A percentile compares a stretch with the other conserved stretches of the same genome.
phyloP scores from a whole-genome alignment of 2,888 invertebrate genomes.

The Philopedon plagiatum region DNA sequence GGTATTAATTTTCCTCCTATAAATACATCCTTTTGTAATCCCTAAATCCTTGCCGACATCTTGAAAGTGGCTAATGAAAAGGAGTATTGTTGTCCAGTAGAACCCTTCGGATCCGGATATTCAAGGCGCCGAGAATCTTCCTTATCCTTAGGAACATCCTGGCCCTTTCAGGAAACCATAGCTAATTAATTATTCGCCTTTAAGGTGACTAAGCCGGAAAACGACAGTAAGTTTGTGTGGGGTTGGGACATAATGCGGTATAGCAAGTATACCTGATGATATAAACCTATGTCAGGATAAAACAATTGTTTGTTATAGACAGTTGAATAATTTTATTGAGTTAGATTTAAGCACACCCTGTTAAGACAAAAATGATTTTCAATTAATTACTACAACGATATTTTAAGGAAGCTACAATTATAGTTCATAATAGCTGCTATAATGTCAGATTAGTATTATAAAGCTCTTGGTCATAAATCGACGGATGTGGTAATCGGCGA shows the following conservation, averaged over 20 bases:
- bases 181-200: slow-evolving; percentile 21
- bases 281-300: background rate
- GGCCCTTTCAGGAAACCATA: slow-evolving; percentile 2
- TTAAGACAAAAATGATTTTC: too few relatives aligned
- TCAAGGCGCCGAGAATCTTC: slow-evolving; percentile 13
- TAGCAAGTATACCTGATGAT: background rate
- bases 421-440: too few relatives aligned
- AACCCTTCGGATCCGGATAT: slow-evolving; percentile 15
- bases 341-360: too few relatives aligned
- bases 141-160: background rate
- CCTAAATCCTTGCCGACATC: slow-evolving; percentile 15
- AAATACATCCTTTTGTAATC: slow-evolving; percentile 17
- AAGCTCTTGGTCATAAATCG: too few relatives aligned
- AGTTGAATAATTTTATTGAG: too few relatives aligned
- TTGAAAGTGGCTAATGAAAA: slow-evolving; percentile 23
- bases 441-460: too few relatives aligned
- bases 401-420: too few relatives aligned
- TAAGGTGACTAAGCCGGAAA: slow-evolving; percentile 13
- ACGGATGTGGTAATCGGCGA: too few relatives aligned
- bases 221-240: slow-evolving; percentile 9
- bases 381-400: too few relatives aligned
- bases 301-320: too few relatives aligned
- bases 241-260: background rate
- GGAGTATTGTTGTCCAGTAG: slow-evolving; percentile 18
- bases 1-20: slow-evolving; percentile 6